Percentiles rank a stretch among this genome's conserved stretches.
Conservation (phyloP, 2,797 vertebrate species). For the Lacerta agilis region DNA sequence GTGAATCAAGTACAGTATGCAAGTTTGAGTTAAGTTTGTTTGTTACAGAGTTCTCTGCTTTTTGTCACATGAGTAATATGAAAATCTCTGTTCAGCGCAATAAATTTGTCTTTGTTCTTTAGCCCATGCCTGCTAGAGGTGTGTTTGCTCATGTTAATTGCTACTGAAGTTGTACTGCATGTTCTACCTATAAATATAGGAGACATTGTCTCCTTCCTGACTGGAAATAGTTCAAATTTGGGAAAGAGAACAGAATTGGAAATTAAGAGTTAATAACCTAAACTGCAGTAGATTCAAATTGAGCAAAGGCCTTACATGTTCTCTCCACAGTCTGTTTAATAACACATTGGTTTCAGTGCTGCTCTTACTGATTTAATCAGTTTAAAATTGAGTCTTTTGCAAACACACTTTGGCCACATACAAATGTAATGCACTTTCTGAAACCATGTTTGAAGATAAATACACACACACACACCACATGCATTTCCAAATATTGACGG, state of each 20-base stretch:
- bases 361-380: constrained; percentile 47
- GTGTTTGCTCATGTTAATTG: neutral
- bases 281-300: constrained; percentile 3
- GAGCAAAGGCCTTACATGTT: constrained; percentile 28
- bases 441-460: constrained; percentile 15
- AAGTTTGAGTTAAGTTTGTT: neutral
- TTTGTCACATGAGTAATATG: neutral
- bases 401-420: constrained; percentile 11
- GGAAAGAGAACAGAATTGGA: constrained; percentile 40
- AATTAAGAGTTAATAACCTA: neutral
- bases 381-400: neutral
- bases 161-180: constrained; percentile 11
- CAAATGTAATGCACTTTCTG: constrained; percentile 27
- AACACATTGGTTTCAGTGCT: constrained; percentile 12
- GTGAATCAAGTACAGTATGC: neutral
- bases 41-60: neutral
- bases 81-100: neutral
- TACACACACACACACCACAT: neutral
- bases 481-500: neutral
- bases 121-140: constrained; percentile 37
- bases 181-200: constrained; percentile 13
- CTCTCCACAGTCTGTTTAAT: neutral
- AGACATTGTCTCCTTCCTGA: constrained; percentile 1
- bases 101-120: neutral
- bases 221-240: constrained; percentile 25